Evolutionary conservation across 1,140 invertebrate species (phyloP).

Genomic region (Melipona quadrifasciata): DNA sequence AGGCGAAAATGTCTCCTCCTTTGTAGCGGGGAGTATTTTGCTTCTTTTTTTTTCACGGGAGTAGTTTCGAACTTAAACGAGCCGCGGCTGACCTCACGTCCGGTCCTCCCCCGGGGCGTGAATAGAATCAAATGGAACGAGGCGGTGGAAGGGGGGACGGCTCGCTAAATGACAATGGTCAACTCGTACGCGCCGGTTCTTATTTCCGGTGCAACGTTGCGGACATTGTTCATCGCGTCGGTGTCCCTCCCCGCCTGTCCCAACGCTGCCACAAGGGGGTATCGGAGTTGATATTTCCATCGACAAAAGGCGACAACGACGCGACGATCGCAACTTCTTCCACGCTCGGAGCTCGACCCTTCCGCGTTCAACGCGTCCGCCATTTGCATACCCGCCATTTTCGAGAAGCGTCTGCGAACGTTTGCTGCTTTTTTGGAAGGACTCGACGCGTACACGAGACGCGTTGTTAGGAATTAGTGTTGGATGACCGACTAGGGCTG

Average conservation of each 20-base stretch:
- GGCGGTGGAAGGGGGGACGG: constrained; percentile 2
- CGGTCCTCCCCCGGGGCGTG: constrained; percentile 63
- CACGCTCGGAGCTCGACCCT: too few species aligned
- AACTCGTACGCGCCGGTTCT: constrained; percentile 70
- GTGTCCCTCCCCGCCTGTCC: not conserved
- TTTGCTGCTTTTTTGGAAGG: not conserved
- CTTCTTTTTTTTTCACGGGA: constrained; percentile 21
- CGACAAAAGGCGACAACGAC: constrained; percentile 21
- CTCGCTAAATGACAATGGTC: constrained; percentile 70
- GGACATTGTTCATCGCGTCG: constrained; percentile 65
- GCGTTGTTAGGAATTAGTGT: not conserved
- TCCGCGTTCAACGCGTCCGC: not conserved
- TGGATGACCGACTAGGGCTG: too few species aligned
- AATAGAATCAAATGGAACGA: constrained; percentile 69
- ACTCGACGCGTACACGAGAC: not conserved
- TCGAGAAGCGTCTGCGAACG: not conserved
- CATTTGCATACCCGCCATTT: not conserved
- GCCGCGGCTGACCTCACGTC: constrained; percentile 69
- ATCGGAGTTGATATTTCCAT: constrained; percentile 9
- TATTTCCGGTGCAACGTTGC: constrained; percentile 66
- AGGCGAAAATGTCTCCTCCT: constrained; percentile 19
- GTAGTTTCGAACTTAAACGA: constrained; percentile 67
- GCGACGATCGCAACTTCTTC: constrained; percentile 18
- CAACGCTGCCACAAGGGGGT: not conserved
- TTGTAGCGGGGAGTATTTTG: not conserved